Base-by-base conservation (phyloP, 1,140 invertebrate genomes). In the Polypedilum vanderplanki region DNA sequence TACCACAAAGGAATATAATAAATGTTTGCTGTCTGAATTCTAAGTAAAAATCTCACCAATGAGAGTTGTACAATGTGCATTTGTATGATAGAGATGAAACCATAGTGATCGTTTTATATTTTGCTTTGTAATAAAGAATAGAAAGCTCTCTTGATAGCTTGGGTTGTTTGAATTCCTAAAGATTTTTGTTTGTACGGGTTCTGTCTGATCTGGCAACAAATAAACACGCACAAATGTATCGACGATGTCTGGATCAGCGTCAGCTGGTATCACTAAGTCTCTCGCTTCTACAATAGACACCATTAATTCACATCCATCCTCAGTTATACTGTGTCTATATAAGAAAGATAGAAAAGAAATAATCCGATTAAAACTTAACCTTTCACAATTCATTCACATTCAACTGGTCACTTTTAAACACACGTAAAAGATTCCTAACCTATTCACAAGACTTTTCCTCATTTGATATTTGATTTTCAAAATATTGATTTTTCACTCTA, bases 151-250 rank as follows among this genome's bases (percentile, higher is more conserved):
- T 76, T 91, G 90, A 82, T 89, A 92, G 41, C 87, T 85, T 0
- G 91, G 90, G 64, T 88, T 88, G 22, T 86, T 83, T 1, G 87
- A 86, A 41, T 87, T 84, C 64, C 87, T 78, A 2, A 82, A 78
- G 65, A 83, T 77, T 82, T 90, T 88, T 10, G 91, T 93, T 83
- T 92, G 90, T 81, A 90, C 88, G 79, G 89, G 88, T 1, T 86
- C 86, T 18, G 88, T 86, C 78, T 88, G 87, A 78, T 92, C 89
- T 0, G 91, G 91, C n/a, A 91, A 83, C 12, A 93, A 81, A 76
- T 89, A 90, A 65, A 92, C 90, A 76, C 89, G 87, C 41, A 92
- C 90, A 80, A 91, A 93, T 0, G 90, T 90, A 80, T 93, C 90
- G 76, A 91, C 81, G 0, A 87, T 86, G 3, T 87, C 86, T 0